Evolutionary conservation across 1,140 invertebrate genomes (phyloP).

Genomic region (Bombus polaris): DNA sequence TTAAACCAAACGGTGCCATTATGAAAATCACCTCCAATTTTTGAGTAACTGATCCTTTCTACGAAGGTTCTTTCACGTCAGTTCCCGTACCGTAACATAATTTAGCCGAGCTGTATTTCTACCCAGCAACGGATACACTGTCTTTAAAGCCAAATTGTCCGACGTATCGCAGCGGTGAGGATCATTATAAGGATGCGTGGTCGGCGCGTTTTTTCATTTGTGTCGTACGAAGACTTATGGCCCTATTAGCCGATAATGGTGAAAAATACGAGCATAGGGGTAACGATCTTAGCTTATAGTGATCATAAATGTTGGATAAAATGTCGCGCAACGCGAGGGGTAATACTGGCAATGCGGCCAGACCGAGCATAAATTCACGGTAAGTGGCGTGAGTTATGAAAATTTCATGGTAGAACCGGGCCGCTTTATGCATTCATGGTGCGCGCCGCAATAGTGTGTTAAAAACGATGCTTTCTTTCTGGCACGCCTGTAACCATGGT

Average conservation of each 20-base stretch:
- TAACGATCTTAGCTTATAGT: conserved; percentile 72
- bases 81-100: background rate
- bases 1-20: background rate
- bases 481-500: no score
- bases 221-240: conserved; percentile 65
- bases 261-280: conserved; percentile 64
- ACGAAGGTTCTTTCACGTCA: background rate
- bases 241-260: conserved; percentile 73
- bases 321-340: conserved; percentile 59
- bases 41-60: background rate
- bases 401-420: conserved; percentile 63
- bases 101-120: background rate
- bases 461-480: conserved; percentile 48
- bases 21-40: background rate
- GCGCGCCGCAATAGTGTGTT: conserved; percentile 50
- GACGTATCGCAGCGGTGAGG: conserved; percentile 23
- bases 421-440: conserved; percentile 62
- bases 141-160: conserved; percentile 41
- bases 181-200: conserved; percentile 47
- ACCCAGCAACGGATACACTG: background rate
- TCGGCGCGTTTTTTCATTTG: conserved; percentile 68
- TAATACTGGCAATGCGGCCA: conserved; percentile 52
- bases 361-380: conserved; percentile 61
- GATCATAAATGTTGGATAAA: conserved; percentile 73
- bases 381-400: conserved; percentile 70